A percentile compares a stretch with the other conserved stretches of the same genome.
These are phyloP conservation scores for Agonum fuliginosum DNA, from an alignment of 2,888 invertebrate genomes.

Conservation along the genomic window DNA sequence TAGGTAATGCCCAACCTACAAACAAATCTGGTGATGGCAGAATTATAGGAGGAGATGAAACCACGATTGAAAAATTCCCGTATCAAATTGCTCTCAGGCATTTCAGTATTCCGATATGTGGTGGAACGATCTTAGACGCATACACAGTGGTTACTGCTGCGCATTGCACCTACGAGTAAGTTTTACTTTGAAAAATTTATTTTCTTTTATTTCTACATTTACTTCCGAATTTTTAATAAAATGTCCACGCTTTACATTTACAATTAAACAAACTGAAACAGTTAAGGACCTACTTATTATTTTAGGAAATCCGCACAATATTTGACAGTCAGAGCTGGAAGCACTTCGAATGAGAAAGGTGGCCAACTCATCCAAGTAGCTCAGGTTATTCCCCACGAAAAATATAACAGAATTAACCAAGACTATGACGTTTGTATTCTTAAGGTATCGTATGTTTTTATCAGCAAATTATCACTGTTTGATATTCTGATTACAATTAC, in stretches of 20 bases:
- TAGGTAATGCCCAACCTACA: neutral
- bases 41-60: constrained; percentile 44
- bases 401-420: constrained; percentile 22
- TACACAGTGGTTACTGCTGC: constrained; percentile 43
- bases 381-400: constrained; percentile 29
- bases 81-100: constrained; percentile 30
- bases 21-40: neutral
- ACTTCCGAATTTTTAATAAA: no score
- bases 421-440: constrained; percentile 45
- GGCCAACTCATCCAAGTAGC: constrained; percentile 36
- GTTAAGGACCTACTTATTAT: neutral
- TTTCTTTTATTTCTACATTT: neutral
- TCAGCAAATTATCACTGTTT: neutral
- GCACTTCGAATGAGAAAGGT: constrained; percentile 23
- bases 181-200: neutral
- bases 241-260: neutral
- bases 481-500: no score
- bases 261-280: neutral
- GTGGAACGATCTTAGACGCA: constrained; percentile 28
- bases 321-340: constrained; percentile 39
- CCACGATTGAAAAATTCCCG: constrained; percentile 37
- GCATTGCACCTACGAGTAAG: constrained; percentile 44
- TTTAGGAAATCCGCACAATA: constrained; percentile 2
- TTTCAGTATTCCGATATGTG: constrained; percentile 38
- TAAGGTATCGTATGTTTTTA: constrained; percentile 1